These are phyloP conservation scores for Wasmannia auropunctata DNA, from an alignment of 1,140 invertebrate species.

Conservation along the genomic window DNA sequence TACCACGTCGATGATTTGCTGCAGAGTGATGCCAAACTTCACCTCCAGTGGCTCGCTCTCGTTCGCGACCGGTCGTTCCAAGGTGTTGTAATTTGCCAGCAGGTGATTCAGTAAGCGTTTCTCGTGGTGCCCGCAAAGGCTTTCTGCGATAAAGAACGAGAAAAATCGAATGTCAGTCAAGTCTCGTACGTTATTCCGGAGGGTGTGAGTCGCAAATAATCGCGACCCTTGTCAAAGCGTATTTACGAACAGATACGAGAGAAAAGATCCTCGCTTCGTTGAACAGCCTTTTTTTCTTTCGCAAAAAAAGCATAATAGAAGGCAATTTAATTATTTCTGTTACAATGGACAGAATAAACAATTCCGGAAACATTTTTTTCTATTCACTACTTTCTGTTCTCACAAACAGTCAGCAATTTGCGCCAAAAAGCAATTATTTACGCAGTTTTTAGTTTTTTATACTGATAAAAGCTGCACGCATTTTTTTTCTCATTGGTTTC, in stretches of 20 bases:
- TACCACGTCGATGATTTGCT: slow-evolving; percentile 99
- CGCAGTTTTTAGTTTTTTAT: not conserved
- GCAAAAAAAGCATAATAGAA: slow-evolving; percentile 3
- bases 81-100: slow-evolving; percentile 96
- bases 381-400: not conserved
- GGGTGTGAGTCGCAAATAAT: not conserved
- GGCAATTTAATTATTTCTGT: slow-evolving; percentile 30
- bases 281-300: not conserved
- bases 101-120: slow-evolving; percentile 94
- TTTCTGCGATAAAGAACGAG: slow-evolving; percentile 87
- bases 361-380: not conserved
- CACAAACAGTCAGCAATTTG: not conserved
- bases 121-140: slow-evolving; percentile 94
- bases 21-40: slow-evolving; percentile 97
- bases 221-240: slow-evolving; percentile 37
- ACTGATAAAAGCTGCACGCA: not conserved
- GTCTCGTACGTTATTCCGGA: slow-evolving; percentile 10
- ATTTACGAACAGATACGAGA: slow-evolving; percentile 42
- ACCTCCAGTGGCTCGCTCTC: slow-evolving; percentile 97
- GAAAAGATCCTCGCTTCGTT: not conserved
- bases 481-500: not conserved
- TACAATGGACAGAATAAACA: slow-evolving; percentile 16
- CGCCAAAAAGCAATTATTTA: not conserved
- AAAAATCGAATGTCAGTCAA: slow-evolving; percentile 55
- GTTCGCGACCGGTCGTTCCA: slow-evolving; percentile 98